Conservation (phyloP, 2,113 vertebrate genomes). For the Hemiscyllium ocellatum region DNA sequence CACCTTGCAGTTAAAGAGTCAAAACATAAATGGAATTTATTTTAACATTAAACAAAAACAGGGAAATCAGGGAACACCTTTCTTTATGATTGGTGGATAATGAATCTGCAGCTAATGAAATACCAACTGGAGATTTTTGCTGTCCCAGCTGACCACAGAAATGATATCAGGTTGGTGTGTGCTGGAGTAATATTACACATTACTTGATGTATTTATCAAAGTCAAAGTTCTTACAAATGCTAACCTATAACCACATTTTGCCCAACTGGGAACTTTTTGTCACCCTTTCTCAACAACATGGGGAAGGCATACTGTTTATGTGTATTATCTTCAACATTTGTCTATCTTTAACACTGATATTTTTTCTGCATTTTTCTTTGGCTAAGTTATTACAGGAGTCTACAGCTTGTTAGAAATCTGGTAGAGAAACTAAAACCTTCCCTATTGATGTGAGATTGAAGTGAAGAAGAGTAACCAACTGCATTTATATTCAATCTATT, state of each 20-base stretch:
- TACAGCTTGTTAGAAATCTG: too few species aligned
- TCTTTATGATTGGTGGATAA: not conserved
- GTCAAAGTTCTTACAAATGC: not conserved
- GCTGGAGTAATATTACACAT: not conserved
- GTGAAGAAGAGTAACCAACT: not conserved
- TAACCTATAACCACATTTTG: too few species aligned
- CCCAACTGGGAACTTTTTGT: not conserved
- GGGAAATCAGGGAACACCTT: not conserved
- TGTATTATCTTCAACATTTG: not conserved
- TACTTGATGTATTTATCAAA: too few species aligned
- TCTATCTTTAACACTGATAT: not conserved
- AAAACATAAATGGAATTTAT: not conserved
- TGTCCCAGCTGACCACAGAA: not conserved
- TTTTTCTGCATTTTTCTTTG: not conserved
- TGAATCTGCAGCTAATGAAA: not conserved
- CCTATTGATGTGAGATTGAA: not conserved
- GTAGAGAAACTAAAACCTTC: not conserved
- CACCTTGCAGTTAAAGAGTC: not conserved
- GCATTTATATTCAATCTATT: not conserved
- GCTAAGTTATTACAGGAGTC: too few species aligned
- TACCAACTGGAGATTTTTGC: not conserved
- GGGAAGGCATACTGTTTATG: not conserved
- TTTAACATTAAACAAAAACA: not conserved
- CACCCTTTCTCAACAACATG: not conserved
- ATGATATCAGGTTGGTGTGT: not conserved